phyloP scores from a whole-genome alignment of 2,113 vertebrate genomes.

The Anarrhichthys ocellatus region DNA sequence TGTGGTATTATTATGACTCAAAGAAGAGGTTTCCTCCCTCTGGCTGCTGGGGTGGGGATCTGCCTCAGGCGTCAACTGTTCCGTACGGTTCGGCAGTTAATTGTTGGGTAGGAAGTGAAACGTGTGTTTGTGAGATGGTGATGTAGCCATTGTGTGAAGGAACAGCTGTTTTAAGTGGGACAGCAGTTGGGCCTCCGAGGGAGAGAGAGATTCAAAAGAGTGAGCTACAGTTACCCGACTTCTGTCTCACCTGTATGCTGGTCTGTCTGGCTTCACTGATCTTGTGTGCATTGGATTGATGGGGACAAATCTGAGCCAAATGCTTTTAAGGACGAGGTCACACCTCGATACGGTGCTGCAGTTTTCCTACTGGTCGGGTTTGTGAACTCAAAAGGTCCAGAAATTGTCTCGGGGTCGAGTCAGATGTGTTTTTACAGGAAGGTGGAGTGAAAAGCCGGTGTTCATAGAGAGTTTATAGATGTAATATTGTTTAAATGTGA shows the following conservation, averaged over 20 bases:
- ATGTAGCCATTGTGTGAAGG: slow-evolving; percentile 4
- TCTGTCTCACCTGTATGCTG: background rate
- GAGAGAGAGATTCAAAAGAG: background rate
- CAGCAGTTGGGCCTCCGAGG: background rate
- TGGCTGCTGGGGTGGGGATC: background rate
- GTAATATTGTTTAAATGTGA: too few relatives aligned
- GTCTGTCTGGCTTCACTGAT: background rate
- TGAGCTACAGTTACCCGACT: background rate
- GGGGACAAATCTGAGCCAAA: background rate
- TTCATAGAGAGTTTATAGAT: too few relatives aligned
- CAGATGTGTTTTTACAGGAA: too few relatives aligned
- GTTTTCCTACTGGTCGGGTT: too few relatives aligned
- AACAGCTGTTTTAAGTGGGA: slow-evolving; percentile 37
- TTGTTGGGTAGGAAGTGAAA: slow-evolving; percentile 24
- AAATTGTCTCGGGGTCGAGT: too few relatives aligned
- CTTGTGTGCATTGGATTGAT: background rate
- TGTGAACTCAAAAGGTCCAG: too few relatives aligned
- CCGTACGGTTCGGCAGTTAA: slow-evolving; percentile 13
- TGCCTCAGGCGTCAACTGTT: slow-evolving; percentile 39
- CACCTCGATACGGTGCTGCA: too few relatives aligned
- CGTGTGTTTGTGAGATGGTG: slow-evolving; percentile 21
- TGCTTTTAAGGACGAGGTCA: background rate
- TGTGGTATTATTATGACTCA: background rate
- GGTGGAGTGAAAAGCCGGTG: too few relatives aligned
- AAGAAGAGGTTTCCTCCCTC: background rate